These are phyloP conservation scores for Esox niger DNA, from an alignment of 2,113 vertebrate genomes.

Conservation along the genomic window DNA sequence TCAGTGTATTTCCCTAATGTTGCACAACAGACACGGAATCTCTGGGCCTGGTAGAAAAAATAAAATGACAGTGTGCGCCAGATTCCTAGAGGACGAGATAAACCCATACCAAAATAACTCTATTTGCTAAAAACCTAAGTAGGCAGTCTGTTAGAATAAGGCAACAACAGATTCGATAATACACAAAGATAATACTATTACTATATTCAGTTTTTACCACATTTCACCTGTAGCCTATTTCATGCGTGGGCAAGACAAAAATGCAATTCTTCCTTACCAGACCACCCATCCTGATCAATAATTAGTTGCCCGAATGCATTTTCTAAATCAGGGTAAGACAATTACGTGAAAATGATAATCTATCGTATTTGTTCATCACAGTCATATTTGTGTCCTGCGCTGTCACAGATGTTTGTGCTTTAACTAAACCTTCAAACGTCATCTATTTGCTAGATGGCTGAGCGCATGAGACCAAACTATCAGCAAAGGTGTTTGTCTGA, in stretches of 20 bases:
- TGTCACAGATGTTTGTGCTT: neutral
- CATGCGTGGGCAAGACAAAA: too few relatives aligned
- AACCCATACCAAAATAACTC: neutral
- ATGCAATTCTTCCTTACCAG: too few relatives aligned
- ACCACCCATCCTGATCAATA: neutral
- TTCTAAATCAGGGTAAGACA: neutral
- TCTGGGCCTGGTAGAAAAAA: neutral
- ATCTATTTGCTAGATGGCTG: neutral
- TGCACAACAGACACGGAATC: neutral
- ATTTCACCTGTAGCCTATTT: too few relatives aligned
- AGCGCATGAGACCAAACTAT: neutral
- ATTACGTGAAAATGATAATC: neutral
- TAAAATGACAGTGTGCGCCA: neutral
- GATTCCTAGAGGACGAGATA: neutral
- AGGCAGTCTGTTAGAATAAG: too few relatives aligned
- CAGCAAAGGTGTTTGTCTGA: neutral
- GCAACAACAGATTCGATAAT: too few relatives aligned
- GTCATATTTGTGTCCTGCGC: neutral
- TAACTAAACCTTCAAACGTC: neutral
- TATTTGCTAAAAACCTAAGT: neutral
- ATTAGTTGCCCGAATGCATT: neutral
- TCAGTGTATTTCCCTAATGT: conserved; percentile 30
- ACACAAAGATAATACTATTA: too few relatives aligned
- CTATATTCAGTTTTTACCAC: too few relatives aligned
- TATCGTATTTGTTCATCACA: neutral